Base-by-base conservation (phyloP, 1,140 invertebrate species). In the Polyergus mexicanus region DNA sequence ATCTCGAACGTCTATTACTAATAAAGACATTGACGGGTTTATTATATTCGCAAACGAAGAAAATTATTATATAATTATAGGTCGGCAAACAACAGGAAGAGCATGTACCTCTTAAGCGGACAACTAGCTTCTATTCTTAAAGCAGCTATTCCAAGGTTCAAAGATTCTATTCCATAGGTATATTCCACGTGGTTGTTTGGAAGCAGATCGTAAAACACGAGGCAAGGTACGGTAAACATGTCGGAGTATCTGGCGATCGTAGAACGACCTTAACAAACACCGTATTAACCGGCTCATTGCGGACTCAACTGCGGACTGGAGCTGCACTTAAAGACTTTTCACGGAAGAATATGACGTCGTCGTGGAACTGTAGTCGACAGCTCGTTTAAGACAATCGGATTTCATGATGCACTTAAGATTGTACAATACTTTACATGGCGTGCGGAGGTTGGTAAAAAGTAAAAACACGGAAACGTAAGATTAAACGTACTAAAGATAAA, bases 251-350 rank as follows among this genome's bases (percentile, higher is more conserved):
- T 69, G 65, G 65, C 60, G 51, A 41, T 68, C 66, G 44, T 56
- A 75, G 32, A 63, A 69, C 56, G 13, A 41, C 22, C 76, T 90
- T 88, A 88, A 88, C 88, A 90, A 90, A 89, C 81, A 90, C 77
- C 47, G 66, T 69, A 62, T 89, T 90, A 88, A 90, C 71, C 77
- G 66, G 77, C 77, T 81, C 86, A 58, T 63, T 85, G 78, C 32
- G 32, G 25, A 38, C 62, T 84, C 56, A 56, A 69, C 58, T 38
- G 25, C 51, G 72, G 65, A 66, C 65, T 28, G 11, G 35, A 54
- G 63, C 41, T 60, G 54, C 35, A 51, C 80, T 86, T 62, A 54
- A 78, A 44, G 47, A 56, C 66, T 75, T 74, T 51, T 75, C 62
- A 11, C 32, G 25, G 25, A 72, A 75, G 62, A 16, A 58, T 47